Conservation (phyloP, 2,797 vertebrate genomes). For the Acanthurus tractus region DNA sequence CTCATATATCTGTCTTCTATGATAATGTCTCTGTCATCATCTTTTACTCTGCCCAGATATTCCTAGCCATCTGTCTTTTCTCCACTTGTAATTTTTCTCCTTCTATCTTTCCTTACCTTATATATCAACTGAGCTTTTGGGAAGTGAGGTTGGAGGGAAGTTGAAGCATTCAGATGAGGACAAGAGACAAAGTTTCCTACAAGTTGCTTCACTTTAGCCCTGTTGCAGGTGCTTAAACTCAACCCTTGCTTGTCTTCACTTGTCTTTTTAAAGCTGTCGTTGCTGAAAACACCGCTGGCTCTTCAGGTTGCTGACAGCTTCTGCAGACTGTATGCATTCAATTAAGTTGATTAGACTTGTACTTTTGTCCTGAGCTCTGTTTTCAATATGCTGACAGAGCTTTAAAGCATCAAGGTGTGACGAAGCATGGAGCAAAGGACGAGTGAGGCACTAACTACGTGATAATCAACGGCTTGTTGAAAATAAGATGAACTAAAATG, state of each 20-base stretch:
- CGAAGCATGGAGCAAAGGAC: conserved; percentile 34
- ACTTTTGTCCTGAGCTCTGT: conserved; percentile 58
- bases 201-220: conserved; percentile 23
- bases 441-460: conserved; percentile 16
- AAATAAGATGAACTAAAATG: conserved; percentile 38
- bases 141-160: conserved; percentile 14
- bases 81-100: conserved; percentile 16
- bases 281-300: conserved; percentile 32
- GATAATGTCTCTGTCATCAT: conserved; percentile 36
- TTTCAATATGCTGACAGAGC: conserved; percentile 64
- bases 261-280: conserved; percentile 48
- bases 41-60: conserved; percentile 24
- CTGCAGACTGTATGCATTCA: conserved; percentile 53
- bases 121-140: conserved; percentile 28
- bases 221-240: conserved; percentile 53
- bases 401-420: conserved; percentile 68
- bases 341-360: conserved; percentile 61
- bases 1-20: conserved; percentile 41
- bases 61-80: conserved; percentile 17
- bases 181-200: conserved; percentile 19
- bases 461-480: conserved; percentile 32
- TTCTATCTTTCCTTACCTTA: conserved; percentile 28
- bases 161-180: conserved; percentile 28
- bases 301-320: conserved; percentile 38
- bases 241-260: conserved; percentile 31